Percentiles rank a stretch among this genome's conserved stretches.
Evolutionary conservation across 2,113 vertebrate genomes (phyloP).

Genomic region (Greenwoodochromis staneri): DNA sequence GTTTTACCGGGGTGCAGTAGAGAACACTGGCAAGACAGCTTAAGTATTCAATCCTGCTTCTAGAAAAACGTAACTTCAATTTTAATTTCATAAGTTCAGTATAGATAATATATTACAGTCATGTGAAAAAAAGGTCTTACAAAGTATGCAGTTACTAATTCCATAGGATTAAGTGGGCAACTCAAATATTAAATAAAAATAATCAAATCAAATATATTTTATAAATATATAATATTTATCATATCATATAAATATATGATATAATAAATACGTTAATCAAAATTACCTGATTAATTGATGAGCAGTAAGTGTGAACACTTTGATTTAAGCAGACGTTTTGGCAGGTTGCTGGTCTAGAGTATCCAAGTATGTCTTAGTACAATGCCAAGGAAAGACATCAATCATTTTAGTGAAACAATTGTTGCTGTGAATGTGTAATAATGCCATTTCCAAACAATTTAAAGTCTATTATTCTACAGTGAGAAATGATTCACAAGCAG

Average conservation of each 20-base stretch:
- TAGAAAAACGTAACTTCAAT: background rate
- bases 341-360: background rate
- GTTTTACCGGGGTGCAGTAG: background rate
- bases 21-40: background rate
- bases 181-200: background rate
- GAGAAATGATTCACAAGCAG: background rate
- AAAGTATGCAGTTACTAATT: background rate
- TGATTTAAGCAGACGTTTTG: background rate
- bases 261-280: background rate
- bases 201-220: background rate
- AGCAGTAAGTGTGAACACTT: background rate
- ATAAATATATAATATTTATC: background rate
- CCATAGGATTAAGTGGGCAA: background rate
- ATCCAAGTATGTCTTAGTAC: background rate
- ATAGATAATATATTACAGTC: background rate
- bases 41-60: background rate
- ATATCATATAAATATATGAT: background rate
- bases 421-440: background rate
- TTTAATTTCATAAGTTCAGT: background rate
- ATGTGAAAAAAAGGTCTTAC: background rate
- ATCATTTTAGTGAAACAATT: background rate
- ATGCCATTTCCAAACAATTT: background rate
- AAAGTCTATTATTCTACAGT: background rate
- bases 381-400: background rate
- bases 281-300: background rate